Base-by-base conservation (phyloP, 2,888 invertebrate genomes). In the Orthosia incerta region DNA sequence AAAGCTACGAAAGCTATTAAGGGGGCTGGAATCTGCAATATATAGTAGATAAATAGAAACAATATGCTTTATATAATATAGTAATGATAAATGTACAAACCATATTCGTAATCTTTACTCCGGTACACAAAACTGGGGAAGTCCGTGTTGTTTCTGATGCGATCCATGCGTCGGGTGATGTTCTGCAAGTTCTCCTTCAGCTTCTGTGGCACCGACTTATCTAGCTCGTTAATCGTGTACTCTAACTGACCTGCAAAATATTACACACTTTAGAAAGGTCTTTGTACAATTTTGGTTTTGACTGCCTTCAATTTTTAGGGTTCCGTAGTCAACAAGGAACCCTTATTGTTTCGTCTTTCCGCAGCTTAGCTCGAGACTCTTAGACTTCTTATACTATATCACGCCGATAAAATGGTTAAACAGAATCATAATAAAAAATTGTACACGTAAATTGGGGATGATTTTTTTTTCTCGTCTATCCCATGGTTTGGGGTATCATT, bases 91-190 rank as follows among this genome's bases (percentile, higher is more conserved):
- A 45, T 39, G 15, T 48, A 89, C 92, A 69, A 84, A 96, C 96
- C 95, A 77, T 96, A 96, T 90, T 96, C 95, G 76, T 96, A 96
- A 79, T 96, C 96, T 86, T 96, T 95, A 77, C 91, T 95, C 57
- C 96, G 91, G 70, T 92, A 96, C 0, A 93, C 91, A 23, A 96
- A 83, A 61, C 87, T 92, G n/a, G 80, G 67, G 20, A 84, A 71
- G 74, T 94, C 92, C 0, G 93, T 93, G 48, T 83, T 92, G 73
- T 94, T 95, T 20, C 87, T 91, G 56, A 96, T 94, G 20, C 95
- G 93, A 71, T 96, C 96, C 94, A 96, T 95, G 13, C 92, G 89
- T 55, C 93, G 88, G 0, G 96, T 95, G 31, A 96, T 87, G 74
- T 96, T 96, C 80, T 91, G 91, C 31, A 96, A 86, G 80, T 96